Percentiles rank a stretch among this genome's conserved stretches.
phyloP scores from a whole-genome alignment of 2,113 vertebrate genomes.

The Rousettus leschenaultii region DNA sequence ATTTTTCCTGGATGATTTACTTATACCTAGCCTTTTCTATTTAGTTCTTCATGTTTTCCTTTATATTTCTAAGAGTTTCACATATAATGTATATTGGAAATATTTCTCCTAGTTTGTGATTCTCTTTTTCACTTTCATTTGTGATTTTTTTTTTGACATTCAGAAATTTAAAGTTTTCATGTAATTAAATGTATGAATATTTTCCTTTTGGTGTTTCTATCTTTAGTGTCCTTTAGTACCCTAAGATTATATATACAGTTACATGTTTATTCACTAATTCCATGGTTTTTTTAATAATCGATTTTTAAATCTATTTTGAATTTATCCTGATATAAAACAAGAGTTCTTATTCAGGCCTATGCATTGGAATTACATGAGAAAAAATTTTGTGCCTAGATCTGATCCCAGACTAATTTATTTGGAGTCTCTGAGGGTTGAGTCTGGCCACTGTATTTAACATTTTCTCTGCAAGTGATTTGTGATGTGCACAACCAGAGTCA shows the following conservation, averaged over 20 bases:
- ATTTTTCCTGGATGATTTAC: background rate
- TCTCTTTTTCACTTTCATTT: background rate
- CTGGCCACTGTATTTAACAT: background rate
- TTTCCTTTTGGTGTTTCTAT: background rate
- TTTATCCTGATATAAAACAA: background rate
- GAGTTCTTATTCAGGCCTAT: background rate
- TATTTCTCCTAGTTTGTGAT: background rate
- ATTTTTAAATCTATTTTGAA: background rate
- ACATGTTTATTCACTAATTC: conserved; percentile 25
- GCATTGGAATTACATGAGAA: background rate
- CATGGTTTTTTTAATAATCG: background rate
- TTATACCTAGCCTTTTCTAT: background rate
- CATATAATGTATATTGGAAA: background rate
- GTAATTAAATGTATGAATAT: background rate
- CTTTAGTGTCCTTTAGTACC: background rate
- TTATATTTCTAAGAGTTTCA: background rate
- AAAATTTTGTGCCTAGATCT: background rate
- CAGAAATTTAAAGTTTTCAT: background rate
- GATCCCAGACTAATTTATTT: background rate
- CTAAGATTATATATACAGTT: background rate
- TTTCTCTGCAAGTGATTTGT: background rate
- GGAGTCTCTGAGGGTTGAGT: background rate
- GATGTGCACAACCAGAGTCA: background rate
- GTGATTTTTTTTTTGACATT: background rate
- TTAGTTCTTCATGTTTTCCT: background rate